phyloP scores from a whole-genome alignment of 2,113 vertebrate genomes.

The Saccopteryx bilineata region DNA sequence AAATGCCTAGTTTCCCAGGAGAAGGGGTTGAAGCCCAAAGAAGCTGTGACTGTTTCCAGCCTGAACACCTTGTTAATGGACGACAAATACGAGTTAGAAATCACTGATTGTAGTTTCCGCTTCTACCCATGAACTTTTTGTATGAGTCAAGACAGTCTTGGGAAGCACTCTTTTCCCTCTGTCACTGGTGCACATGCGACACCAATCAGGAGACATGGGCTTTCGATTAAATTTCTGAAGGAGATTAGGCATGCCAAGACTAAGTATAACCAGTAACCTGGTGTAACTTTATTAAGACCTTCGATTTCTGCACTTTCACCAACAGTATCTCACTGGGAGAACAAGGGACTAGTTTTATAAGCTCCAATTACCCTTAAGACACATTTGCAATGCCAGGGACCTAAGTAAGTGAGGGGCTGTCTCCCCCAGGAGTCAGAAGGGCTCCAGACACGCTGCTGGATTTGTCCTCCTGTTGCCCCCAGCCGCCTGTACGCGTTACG shows the following conservation, averaged over 20 bases:
- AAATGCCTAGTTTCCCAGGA: not conserved
- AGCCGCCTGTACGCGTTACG: not conserved
- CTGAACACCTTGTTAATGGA: not conserved
- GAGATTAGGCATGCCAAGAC: not conserved
- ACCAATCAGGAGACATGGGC: not conserved
- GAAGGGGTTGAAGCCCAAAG: not conserved
- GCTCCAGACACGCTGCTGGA: not conserved
- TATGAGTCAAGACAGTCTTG: too few relatives aligned
- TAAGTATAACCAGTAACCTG: not conserved
- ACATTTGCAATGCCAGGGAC: not conserved
- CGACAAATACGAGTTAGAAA: not conserved
- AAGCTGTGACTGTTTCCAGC: not conserved
- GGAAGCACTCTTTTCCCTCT: not conserved
- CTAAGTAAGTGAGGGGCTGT: not conserved
- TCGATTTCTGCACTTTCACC: not conserved
- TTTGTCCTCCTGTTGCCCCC: not conserved
- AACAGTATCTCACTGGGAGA: not conserved
- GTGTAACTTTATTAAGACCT: not conserved
- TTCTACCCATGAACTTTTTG: not conserved
- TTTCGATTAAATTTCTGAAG: slow-evolving; percentile 17
- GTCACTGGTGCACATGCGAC: not conserved
- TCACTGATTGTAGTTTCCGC: not conserved
- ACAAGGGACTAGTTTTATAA: not conserved
- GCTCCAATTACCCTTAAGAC: not conserved
- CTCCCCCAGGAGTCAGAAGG: not conserved